Base-by-base conservation (phyloP, 2,888 invertebrate genomes). In the Dasypogon diadema region DNA sequence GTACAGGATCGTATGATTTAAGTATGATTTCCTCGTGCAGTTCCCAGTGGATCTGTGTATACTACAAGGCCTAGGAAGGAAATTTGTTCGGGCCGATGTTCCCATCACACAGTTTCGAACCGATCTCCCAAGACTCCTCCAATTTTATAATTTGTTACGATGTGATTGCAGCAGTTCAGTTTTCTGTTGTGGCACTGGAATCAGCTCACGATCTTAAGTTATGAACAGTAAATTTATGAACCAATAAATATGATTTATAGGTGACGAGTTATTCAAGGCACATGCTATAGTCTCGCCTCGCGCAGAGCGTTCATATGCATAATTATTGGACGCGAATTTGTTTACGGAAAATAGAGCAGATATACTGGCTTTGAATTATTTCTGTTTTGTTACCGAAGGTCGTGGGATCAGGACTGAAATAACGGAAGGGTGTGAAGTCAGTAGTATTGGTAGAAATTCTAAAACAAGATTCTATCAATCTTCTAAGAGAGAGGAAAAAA, bases 81-180 rank as follows among this genome's bases (percentile, higher is more conserved):
- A 70, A 70, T 70, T 70, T 70, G 70, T 70, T 70, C 24, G 30
- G 51, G 1, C 12, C 26, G 30, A 1, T 51, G 70, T 54, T 70
- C 70, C 70, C 70, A 54, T 54, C 70, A 54, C 54, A 18, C 6
- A 18, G 30, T 18, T 34, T 16, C 42, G 46, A 12, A 37, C 24
- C 16, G 30, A 26, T 42, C 42, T 42, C 12, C 37, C 58, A 26
- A 37, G 30, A 60, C 58, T 60, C 48, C 58, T 60, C 58, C 74
- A 74, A 74, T 74, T 74, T 58, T 24, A 46, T 74, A 74, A 74
- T 74, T 74, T 74, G 74, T 74, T 74, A 42, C 58, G 58, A 74
- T 74, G 74, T 74, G 74, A 74, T 74, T 74, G 74, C 58, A 74
- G 30, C 58, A 60, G 21, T 48, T 46, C 16, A 46, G 16, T 18